Percentiles rank a stretch among this genome's conserved stretches.
Evolutionary conservation across 1,140 invertebrate genomes (phyloP).

Genomic region (Tetramorium alpestre): DNA sequence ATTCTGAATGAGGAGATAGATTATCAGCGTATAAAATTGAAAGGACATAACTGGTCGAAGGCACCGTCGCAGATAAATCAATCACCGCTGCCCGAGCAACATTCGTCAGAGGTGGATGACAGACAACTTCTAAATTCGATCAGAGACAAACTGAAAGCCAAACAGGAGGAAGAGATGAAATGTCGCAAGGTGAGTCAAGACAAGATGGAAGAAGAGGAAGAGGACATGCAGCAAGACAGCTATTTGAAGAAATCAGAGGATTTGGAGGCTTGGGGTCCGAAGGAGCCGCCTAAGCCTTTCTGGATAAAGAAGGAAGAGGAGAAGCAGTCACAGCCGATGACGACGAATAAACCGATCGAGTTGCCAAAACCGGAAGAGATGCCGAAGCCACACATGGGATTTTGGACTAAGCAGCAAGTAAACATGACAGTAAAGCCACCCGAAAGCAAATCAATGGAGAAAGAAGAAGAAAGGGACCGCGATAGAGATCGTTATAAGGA

Average conservation of each 20-base stretch:
- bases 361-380: conserved; percentile 83
- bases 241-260: conserved; percentile 76
- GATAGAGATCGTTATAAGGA: conserved; percentile 79
- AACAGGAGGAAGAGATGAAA: conserved; percentile 84
- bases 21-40: conserved; percentile 77
- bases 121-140: conserved; percentile 81
- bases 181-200: conserved; percentile 61
- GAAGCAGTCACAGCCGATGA: conserved; percentile 65
- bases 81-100: conserved; percentile 62
- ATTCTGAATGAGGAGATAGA: conserved; percentile 85
- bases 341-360: conserved; percentile 72
- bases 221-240: conserved; percentile 81
- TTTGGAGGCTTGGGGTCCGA: conserved; percentile 82
- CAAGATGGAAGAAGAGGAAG: conserved; percentile 62
- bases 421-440: conserved; percentile 82
- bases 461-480: conserved; percentile 72
- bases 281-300: conserved; percentile 83
- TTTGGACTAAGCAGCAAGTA: conserved; percentile 85
- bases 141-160: conserved; percentile 84
- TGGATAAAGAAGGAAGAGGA: conserved; percentile 85
- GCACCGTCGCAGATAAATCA: conserved; percentile 70
- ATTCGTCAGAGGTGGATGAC: conserved; percentile 74
- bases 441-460: conserved; percentile 75
- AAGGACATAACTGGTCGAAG: conserved; percentile 73
- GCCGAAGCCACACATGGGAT: conserved; percentile 85